Percentiles rank a stretch among this genome's conserved stretches.
phyloP scores from a whole-genome alignment of 1,140 invertebrate genomes.

The Psilanteris sp. region DNA sequence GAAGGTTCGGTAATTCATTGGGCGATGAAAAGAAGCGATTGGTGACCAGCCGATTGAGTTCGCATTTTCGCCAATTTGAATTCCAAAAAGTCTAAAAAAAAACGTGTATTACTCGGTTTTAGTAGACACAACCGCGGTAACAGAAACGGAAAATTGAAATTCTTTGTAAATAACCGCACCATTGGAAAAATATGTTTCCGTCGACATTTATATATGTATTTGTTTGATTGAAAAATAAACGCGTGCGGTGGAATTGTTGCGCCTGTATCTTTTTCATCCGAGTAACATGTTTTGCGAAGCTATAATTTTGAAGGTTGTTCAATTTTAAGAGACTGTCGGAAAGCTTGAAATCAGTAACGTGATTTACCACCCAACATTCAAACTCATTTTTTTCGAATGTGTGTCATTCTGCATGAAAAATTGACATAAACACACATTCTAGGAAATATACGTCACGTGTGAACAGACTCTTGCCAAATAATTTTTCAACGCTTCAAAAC shows the following conservation, averaged over 20 bases:
- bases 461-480: conserved; percentile 6
- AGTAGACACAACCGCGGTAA: too few species aligned
- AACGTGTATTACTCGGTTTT: too few species aligned
- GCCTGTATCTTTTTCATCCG: too few species aligned
- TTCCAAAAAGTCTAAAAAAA: too few species aligned
- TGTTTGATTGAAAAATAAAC: too few species aligned
- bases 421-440: conserved; percentile 40
- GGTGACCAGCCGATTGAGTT: not conserved
- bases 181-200: not conserved
- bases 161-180: not conserved
- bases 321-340: not conserved
- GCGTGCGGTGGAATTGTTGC: too few species aligned
- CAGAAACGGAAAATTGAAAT: not conserved
- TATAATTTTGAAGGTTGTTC: too few species aligned
- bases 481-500: conserved; percentile 24
- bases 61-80: conserved; percentile 3
- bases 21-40: conserved; percentile 30
- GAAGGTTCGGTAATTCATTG: conserved; percentile 35
- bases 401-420: conserved; percentile 11
- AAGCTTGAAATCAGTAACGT: conserved; percentile 3
- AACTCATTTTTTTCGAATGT: conserved; percentile 2
- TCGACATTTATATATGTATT: not conserved
- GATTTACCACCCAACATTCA: conserved; percentile 7
- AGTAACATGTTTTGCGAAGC: too few species aligned
- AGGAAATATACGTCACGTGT: conserved; percentile 20